Percentiles rank a stretch among this genome's conserved stretches.
phyloP scores from a whole-genome alignment of 2,113 vertebrate genomes.

The Lethenteron reissneri region DNA sequence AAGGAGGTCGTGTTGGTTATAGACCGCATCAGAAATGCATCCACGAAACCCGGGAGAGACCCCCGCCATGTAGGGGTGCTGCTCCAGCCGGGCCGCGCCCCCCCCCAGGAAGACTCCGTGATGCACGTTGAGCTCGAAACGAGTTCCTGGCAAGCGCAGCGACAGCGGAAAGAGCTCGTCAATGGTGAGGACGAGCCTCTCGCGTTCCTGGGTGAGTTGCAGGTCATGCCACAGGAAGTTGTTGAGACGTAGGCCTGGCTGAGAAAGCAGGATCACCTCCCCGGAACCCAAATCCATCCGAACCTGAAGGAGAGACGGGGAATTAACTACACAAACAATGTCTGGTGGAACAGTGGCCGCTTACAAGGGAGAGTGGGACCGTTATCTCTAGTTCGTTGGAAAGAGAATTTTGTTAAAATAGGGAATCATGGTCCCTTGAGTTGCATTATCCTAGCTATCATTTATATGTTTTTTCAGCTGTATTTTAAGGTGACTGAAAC shows the following conservation, averaged over 20 bases:
- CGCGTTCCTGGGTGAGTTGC: conserved; percentile 25
- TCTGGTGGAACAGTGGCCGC: not conserved
- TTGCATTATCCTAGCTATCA: not conserved
- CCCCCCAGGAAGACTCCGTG: conserved; percentile 45
- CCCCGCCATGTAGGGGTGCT: conserved; percentile 25
- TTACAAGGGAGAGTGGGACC: not conserved
- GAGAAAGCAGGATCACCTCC: conserved; percentile 33
- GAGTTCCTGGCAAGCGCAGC: conserved; percentile 19
- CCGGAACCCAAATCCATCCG: conserved; percentile 38
- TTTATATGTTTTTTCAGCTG: not conserved
- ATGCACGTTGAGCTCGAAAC: conserved; percentile 24
- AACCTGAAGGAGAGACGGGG: conserved; percentile 24
- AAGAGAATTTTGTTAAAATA: not conserved
- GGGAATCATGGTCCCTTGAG: not conserved
- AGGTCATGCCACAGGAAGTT: conserved; percentile 52
- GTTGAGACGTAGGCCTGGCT: conserved; percentile 31
- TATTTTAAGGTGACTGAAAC: not conserved
- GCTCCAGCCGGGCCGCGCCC: conserved; percentile 19
- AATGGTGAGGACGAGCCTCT: conserved; percentile 28
- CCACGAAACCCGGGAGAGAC: conserved; percentile 30
- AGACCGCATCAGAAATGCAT: conserved; percentile 43
- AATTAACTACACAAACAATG: not conserved
- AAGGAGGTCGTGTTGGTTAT: conserved; percentile 45
- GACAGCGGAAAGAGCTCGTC: conserved; percentile 34
- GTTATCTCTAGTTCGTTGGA: not conserved